Percentiles rank a stretch among this genome's conserved stretches.
These are phyloP conservation scores for Ispidina lecontei DNA, from an alignment of 2,797 vertebrate species.

Conservation along the genomic window DNA sequence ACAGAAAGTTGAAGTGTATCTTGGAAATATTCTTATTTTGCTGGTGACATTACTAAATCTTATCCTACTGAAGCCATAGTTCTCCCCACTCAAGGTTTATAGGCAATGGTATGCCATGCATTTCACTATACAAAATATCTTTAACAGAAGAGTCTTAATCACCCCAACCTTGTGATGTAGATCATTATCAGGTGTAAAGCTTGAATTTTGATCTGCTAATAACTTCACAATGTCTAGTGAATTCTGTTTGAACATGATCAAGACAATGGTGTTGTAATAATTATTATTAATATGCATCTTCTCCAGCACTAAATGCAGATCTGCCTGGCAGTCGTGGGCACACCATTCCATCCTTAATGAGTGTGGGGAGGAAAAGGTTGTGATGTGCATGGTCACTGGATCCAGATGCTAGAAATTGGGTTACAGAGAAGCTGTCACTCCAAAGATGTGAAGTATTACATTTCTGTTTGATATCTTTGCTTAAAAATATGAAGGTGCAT, in stretches of 20 bases:
- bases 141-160: background rate
- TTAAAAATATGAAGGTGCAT: background rate
- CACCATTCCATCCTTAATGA: background rate
- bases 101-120: background rate
- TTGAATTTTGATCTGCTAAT: background rate
- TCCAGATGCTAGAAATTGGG: background rate
- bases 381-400: background rate
- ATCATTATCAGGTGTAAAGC: background rate
- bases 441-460: fast-evolving
- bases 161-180: background rate
- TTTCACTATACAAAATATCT: background rate
- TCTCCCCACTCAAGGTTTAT: background rate
- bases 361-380: background rate
- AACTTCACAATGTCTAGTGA: background rate
- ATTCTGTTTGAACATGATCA: background rate
- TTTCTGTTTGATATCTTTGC: background rate
- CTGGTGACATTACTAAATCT: background rate
- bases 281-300: background rate
- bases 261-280: background rate
- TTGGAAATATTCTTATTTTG: background rate
- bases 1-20: background rate
- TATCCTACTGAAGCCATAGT: background rate
- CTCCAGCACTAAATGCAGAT: background rate
- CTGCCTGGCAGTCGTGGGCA: background rate
- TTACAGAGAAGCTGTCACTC: background rate